Evolutionary conservation across 2,113 vertebrate genomes (phyloP), one percentile per base, ranked within the genome.

Genomic region (Brachionichthys hirsutus): DNA sequence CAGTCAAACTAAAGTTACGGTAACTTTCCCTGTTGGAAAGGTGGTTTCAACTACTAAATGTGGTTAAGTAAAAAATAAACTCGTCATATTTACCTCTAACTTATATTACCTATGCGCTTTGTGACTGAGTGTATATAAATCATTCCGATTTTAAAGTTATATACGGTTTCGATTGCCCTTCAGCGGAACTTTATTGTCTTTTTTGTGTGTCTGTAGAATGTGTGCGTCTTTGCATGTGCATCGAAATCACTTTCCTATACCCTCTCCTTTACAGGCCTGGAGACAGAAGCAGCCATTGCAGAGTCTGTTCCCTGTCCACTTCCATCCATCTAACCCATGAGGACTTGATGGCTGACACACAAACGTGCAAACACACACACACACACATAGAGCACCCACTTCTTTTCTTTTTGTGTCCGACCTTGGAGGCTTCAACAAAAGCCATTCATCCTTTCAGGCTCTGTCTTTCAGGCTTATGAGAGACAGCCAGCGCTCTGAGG

Each of bases 381-480:
- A 43, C 36, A 65, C 54, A 68, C 53, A 68, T 58, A 70, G 15
- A 20, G 62, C 60, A 73, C 53, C 50, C 64, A 54, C 61, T 66
- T 67, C 67, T 65, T 47, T 69, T 71, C 78, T 74, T 72, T 87
- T 81, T 85, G 80, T 86, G 73, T 77, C 68, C 68, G 81, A 73
- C 75, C 72, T 82, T 65, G 65, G 62, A 84, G 58, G 77, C 73
- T 85, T 68, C 62, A 87, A 85, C 82, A 86, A 89, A 89, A 84
- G 82, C 82, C 68, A 78, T 84, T 88, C 82, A 85, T 87, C 78
- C 81, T 78, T 84, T 85, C 71, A 73, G 67, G 65, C 75, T 78
- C 61, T 22, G 65, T 75, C 78, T 85, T 78, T 86, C 75, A 78
- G 78, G 54, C 78, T 64, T 73, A 78, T 78, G 77, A 75, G 73